These are phyloP conservation scores for Crypturellus undulatus DNA, from an alignment of 2,113 vertebrate genomes.

Conservation along the genomic window DNA sequence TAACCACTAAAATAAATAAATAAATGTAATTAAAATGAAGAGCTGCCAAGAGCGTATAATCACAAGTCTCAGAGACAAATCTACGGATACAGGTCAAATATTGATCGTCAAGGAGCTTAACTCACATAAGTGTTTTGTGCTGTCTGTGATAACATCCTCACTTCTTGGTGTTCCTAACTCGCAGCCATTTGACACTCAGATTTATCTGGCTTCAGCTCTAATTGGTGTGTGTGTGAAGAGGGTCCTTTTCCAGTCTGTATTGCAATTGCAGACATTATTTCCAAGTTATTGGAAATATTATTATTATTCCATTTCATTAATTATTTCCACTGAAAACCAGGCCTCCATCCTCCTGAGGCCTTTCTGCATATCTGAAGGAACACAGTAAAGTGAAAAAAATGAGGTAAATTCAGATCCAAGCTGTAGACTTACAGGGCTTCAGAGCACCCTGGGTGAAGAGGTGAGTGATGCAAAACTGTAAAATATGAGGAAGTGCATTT, in stretches of 20 bases:
- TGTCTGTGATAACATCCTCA: neutral
- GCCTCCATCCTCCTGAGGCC: neutral
- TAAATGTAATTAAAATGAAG: constrained; percentile 61
- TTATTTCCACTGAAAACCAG: neutral
- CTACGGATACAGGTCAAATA: constrained; percentile 29
- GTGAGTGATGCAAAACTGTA: neutral
- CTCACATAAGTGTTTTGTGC: neutral
- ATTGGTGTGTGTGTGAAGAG: accelerated
- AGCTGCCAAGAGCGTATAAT: constrained; percentile 14
- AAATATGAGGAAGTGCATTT: neutral
- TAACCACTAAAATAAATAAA: constrained; percentile 59
- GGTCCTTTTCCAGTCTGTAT: neutral
- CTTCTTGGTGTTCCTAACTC: neutral
- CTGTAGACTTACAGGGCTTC: neutral
- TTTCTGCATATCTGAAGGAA: neutral
- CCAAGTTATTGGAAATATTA: neutral
- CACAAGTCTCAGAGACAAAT: neutral
- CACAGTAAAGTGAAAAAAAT: neutral
- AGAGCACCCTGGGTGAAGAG: neutral
- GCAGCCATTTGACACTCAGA: neutral
- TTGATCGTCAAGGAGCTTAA: neutral
- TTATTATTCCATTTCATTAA: too few species aligned
- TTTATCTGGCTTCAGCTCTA: neutral
- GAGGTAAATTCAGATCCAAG: neutral
- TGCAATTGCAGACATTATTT: neutral